Conservation (phyloP, 2,113 vertebrate genomes). For the Apistogramma diplotaenia region DNA sequence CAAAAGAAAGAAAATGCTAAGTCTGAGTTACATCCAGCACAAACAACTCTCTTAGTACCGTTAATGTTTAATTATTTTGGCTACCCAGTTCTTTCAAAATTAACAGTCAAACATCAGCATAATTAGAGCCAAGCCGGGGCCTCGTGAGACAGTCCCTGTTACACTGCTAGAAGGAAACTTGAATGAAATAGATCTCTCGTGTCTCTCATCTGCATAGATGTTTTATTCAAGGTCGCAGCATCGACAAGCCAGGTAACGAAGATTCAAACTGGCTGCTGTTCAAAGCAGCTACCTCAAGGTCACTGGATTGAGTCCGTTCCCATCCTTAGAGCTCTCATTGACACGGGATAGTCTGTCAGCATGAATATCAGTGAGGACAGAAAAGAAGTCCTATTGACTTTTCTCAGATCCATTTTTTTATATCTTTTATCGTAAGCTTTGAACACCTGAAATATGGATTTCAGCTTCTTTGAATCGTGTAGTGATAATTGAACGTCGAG, state of each 20-base stretch:
- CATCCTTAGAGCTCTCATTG: constrained; percentile 41
- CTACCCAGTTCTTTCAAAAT: constrained; percentile 1
- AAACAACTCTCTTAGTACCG: neutral
- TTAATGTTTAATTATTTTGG: constrained; percentile 4
- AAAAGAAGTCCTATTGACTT: neutral
- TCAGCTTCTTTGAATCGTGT: constrained; percentile 9
- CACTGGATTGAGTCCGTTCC: constrained; percentile 29
- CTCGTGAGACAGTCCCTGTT: neutral
- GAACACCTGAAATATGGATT: constrained; percentile 23
- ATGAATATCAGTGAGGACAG: neutral
- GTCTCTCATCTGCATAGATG: constrained; percentile 57
- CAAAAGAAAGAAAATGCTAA: neutral
- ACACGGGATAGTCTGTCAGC: constrained; percentile 10
- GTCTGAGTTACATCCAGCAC: neutral
- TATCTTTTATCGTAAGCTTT: neutral
- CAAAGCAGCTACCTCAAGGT: constrained; percentile 63
- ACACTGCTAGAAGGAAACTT: constrained; percentile 19
- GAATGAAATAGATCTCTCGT: constrained; percentile 41
- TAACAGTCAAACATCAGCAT: constrained; percentile 1
- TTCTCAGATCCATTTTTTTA: neutral
- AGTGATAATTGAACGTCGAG: neutral
- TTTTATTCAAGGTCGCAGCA: constrained; percentile 71
- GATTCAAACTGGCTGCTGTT: constrained; percentile 68
- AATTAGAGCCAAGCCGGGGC: constrained; percentile 13
- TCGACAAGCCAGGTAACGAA: constrained; percentile 67